Evolutionary conservation across 1,140 invertebrate genomes (phyloP).

Genomic region (Lutraria rhynchaena): DNA sequence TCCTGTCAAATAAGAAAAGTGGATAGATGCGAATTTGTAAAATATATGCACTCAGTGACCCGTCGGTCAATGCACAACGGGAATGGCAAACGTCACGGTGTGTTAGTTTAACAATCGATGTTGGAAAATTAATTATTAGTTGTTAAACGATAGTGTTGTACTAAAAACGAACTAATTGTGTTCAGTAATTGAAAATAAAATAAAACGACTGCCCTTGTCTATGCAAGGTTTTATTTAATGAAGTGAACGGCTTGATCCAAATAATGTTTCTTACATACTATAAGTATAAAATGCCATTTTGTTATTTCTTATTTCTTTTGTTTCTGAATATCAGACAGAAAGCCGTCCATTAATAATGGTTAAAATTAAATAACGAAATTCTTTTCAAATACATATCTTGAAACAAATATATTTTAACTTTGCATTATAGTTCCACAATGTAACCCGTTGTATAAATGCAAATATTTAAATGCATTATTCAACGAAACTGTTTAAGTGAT

Average conservation of each 20-base stretch:
- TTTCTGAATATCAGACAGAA: too few species aligned
- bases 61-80: slow-evolving; percentile 51
- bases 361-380: too few species aligned
- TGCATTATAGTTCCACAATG: too few species aligned
- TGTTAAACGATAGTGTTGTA: slow-evolving; percentile 47
- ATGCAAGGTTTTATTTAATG: slow-evolving; percentile 10
- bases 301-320: too few species aligned
- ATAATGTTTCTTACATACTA: too few species aligned
- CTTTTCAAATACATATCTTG: too few species aligned
- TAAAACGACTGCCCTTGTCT: slow-evolving; percentile 23
- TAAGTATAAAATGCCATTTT: too few species aligned
- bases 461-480: too few species aligned
- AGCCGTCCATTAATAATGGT: too few species aligned
- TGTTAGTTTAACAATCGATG: slow-evolving; percentile 24
- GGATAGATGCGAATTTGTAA: slow-evolving; percentile 48
- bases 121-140: slow-evolving; percentile 52
- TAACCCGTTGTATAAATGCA: too few species aligned
- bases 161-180: slow-evolving; percentile 45
- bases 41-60: slow-evolving; percentile 42
- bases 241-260: slow-evolving; percentile 3
- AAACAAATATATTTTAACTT: too few species aligned
- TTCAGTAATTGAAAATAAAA: slow-evolving; percentile 36
- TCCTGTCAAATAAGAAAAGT: slow-evolving; percentile 39
- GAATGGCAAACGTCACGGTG: slow-evolving; percentile 59
- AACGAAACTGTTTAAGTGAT: too few species aligned